These are phyloP conservation scores for Myotis davidii DNA, from an alignment of 2,113 vertebrate genomes.

Conservation along the genomic window DNA sequence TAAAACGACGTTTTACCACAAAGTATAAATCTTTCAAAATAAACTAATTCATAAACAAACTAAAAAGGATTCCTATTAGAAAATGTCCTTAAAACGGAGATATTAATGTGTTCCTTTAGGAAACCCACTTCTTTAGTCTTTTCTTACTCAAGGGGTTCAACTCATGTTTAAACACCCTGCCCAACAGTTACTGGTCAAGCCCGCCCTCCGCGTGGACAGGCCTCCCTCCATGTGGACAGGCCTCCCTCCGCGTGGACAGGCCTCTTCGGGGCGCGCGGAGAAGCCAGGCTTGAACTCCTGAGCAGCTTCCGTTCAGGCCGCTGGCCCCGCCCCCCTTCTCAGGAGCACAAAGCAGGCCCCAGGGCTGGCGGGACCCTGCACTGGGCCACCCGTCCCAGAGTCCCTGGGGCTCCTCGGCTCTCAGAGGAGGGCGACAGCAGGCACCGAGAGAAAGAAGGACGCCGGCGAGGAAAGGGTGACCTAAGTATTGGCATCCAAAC, in stretches of 20 bases:
- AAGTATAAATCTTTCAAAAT: conserved; percentile 4
- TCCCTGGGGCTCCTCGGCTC: rapidly evolving
- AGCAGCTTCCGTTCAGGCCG: neutral
- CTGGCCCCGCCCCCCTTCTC: neutral
- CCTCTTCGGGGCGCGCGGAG: rapidly evolving
- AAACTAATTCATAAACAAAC: conserved; percentile 39
- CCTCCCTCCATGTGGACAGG: too few species aligned
- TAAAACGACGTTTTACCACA: conserved; percentile 78
- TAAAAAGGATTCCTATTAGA: neutral
- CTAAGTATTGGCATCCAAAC: neutral
- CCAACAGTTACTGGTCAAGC: neutral
- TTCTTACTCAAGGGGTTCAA: neutral
- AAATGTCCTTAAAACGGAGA: neutral
- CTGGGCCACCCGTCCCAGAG: neutral
- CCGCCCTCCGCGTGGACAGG: too few species aligned
- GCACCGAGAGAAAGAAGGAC: too few species aligned
- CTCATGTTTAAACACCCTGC: rapidly evolving
- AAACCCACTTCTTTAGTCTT: neutral
- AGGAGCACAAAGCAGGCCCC: neutral
- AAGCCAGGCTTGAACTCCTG: neutral
- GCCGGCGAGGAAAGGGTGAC: neutral
- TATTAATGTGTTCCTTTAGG: neutral
- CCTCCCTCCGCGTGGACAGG: rapidly evolving
- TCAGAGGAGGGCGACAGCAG: rapidly evolving
- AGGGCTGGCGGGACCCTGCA: rapidly evolving